Percentiles rank a stretch among this genome's conserved stretches.
These are phyloP conservation scores for Acleris laterana DNA, from an alignment of 2,888 invertebrate species.

Conservation along the genomic window DNA sequence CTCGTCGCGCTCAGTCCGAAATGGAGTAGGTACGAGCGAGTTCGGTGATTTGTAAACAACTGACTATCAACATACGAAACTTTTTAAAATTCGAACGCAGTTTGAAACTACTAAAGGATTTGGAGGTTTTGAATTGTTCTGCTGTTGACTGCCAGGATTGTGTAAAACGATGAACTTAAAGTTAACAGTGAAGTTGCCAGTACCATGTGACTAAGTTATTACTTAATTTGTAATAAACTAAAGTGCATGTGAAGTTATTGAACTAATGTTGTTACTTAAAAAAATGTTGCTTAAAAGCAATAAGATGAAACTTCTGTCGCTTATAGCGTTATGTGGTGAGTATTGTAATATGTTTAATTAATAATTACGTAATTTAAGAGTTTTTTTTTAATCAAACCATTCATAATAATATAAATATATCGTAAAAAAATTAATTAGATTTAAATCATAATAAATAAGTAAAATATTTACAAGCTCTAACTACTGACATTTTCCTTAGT, in stretches of 20 bases:
- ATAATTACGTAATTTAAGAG: neutral
- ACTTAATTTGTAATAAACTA: constrained; percentile 28
- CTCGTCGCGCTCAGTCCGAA: constrained; percentile 52
- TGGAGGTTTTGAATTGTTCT: neutral
- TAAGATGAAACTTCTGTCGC: constrained; percentile 71
- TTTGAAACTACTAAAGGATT: constrained; percentile 1
- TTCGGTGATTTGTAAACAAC: constrained; percentile 65
- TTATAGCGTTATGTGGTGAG: constrained; percentile 76
- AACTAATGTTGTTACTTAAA: constrained; percentile 41
- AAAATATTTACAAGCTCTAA: no score
- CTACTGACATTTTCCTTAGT: no score
- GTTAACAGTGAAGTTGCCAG: constrained; percentile 13
- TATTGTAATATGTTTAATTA: constrained; percentile 40
- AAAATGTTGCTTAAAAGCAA: constrained; percentile 51
- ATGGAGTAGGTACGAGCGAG: constrained; percentile 67
- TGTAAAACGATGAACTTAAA: constrained; percentile 3
- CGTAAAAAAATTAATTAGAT: no score
- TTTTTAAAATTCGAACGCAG: constrained; percentile 23
- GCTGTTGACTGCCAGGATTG: constrained; percentile 12
- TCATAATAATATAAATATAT: neutral
- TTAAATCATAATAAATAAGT: no score
- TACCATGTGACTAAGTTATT: constrained; percentile 30
- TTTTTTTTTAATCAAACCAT: neutral
- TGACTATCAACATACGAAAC: constrained; percentile 41
- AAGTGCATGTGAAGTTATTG: constrained; percentile 45